A percentile compares a stretch with the other conserved stretches of the same genome.
phyloP scores from a whole-genome alignment of 2,113 vertebrate genomes.

The Odontophorus gujanensis region DNA sequence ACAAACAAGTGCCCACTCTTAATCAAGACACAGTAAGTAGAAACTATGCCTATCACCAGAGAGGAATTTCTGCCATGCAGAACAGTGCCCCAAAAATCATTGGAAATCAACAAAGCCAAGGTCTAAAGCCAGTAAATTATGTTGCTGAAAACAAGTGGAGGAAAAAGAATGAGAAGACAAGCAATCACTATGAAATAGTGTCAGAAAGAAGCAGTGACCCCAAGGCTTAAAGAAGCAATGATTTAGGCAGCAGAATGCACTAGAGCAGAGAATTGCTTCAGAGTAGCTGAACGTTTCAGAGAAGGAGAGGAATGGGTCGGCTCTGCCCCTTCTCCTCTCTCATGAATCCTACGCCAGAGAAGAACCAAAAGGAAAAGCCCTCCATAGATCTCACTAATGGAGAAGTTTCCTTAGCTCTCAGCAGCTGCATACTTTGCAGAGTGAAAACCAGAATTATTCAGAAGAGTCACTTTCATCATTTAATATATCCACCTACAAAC shows the following conservation, averaged over 20 bases:
- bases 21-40: background rate
- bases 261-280: background rate
- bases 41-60: background rate
- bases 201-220: background rate
- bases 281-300: fast-evolving
- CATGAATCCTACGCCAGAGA: fast-evolving
- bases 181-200: background rate
- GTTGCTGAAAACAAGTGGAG: background rate
- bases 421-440: fast-evolving
- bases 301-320: background rate
- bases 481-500: background rate
- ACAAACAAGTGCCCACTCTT: background rate
- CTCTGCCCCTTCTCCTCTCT: background rate
- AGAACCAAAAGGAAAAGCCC: background rate
- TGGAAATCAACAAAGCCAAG: background rate
- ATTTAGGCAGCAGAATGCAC: background rate
- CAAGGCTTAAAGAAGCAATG: background rate
- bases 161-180: background rate
- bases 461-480: background rate
- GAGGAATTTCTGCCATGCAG: background rate
- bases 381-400: fast-evolving
- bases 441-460: background rate
- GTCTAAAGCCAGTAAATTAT: background rate
- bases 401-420: background rate
- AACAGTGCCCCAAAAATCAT: fast-evolving